A percentile compares a stretch with the other conserved stretches of the same genome.
These are phyloP conservation scores for Macheiramphus alcinus DNA, from an alignment of 2,113 vertebrate genomes.

Conservation along the genomic window DNA sequence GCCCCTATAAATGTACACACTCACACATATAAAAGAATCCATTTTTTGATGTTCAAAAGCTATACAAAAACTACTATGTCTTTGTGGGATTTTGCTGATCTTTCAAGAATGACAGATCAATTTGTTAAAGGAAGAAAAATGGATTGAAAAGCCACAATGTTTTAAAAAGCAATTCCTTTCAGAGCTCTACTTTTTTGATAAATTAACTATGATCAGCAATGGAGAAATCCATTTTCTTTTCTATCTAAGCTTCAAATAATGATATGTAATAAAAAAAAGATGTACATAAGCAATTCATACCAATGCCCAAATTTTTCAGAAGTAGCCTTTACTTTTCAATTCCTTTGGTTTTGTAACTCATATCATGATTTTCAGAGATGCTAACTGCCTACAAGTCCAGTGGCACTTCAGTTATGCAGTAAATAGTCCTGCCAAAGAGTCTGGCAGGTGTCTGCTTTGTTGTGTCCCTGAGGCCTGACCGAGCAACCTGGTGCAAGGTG, in stretches of 20 bases:
- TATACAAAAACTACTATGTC: neutral
- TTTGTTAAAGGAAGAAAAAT: slow-evolving; percentile 47
- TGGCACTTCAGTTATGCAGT: neutral
- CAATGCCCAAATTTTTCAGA: neutral
- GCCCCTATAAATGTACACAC: neutral
- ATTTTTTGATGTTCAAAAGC: slow-evolving; percentile 8
- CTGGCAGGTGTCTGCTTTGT: neutral
- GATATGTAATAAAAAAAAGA: neutral
- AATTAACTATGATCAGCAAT: slow-evolving; percentile 7
- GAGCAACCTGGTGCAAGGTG: neutral
- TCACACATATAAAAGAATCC: neutral
- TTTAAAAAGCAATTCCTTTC: slow-evolving; percentile 34
- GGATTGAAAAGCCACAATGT: slow-evolving; percentile 13
- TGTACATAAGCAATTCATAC: neutral
- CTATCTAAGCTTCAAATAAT: neutral
- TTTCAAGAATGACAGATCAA: slow-evolving; percentile 41
- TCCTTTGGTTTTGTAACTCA: neutral
- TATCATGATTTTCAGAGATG: neutral
- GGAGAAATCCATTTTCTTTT: slow-evolving; percentile 1
- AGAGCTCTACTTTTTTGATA: slow-evolving; percentile 14
- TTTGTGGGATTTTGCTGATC: slow-evolving; percentile 25
- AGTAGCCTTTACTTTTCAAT: neutral
- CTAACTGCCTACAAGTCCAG: neutral
- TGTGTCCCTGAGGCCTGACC: neutral
- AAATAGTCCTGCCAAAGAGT: neutral